phyloP scores from a whole-genome alignment of 2,113 vertebrate genomes.

The Cacatua alba region DNA sequence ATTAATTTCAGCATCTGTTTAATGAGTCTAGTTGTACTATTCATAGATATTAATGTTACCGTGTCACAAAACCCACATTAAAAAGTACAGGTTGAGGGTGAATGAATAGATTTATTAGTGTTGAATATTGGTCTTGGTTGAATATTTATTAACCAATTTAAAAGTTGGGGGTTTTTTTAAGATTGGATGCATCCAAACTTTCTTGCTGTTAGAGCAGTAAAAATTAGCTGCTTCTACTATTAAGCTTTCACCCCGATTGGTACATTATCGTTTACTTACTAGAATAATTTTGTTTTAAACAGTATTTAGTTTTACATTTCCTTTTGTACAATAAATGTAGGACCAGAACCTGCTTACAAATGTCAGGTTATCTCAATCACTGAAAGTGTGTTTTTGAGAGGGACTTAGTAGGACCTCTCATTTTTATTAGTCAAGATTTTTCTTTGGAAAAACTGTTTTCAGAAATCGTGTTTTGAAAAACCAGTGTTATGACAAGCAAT shows the following conservation, averaged over 20 bases:
- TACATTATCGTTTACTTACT: background rate
- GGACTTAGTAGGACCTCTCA: background rate
- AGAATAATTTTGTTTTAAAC: background rate
- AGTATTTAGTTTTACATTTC: background rate
- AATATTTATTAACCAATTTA: background rate
- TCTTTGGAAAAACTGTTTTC: background rate
- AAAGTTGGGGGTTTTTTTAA: background rate
- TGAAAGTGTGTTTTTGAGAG: background rate
- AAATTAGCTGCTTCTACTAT: background rate
- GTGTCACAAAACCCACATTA: background rate
- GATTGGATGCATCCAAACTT: background rate
- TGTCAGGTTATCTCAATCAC: background rate
- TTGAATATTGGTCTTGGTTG: background rate
- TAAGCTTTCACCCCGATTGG: background rate
- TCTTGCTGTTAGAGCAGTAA: background rate
- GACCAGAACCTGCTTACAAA: background rate
- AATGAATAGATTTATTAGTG: background rate
- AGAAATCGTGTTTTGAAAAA: background rate
- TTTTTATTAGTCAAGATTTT: background rate
- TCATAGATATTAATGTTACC: background rate
- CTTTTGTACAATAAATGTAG: background rate
- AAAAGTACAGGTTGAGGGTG: background rate
- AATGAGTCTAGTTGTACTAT: background rate
- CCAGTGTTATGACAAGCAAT: background rate
- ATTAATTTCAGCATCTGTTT: background rate